Conservation (phyloP, 2,888 invertebrate species). For the Synergus itoensis region DNA sequence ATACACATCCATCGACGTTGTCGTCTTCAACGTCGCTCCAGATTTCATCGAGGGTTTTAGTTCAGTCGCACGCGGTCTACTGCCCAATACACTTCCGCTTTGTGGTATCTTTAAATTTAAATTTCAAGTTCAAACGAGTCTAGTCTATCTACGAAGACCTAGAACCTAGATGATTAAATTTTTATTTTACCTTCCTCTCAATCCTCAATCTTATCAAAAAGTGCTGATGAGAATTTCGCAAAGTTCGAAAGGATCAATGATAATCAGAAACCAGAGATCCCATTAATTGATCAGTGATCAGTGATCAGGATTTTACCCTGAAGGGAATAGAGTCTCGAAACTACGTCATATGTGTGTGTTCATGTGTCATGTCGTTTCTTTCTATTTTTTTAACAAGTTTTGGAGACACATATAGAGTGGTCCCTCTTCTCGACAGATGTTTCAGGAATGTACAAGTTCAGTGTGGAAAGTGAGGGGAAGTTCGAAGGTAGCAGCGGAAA, state of each 20-base stretch:
- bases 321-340: background rate
- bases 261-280: background rate
- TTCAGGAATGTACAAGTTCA: background rate
- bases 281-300: background rate
- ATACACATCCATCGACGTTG: conserved; percentile 43
- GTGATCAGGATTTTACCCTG: background rate
- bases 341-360: background rate
- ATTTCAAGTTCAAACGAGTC: background rate
- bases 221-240: background rate
- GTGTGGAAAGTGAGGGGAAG: conserved; percentile 10
- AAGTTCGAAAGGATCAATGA: background rate
- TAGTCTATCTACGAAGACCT: background rate
- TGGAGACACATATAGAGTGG: background rate
- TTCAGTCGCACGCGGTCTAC: conserved; percentile 64
- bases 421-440: background rate
- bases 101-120: background rate
- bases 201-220: background rate
- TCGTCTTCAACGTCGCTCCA: conserved; percentile 29
- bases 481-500: conserved; percentile 5
- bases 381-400: background rate
- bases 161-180: background rate
- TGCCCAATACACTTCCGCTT: conserved; percentile 62
- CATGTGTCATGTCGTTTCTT: background rate
- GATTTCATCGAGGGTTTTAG: conserved; percentile 40
- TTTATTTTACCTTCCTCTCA: background rate